Evolutionary conservation across 2,113 vertebrate genomes (phyloP), one percentile per base, ranked within the genome.

Genomic region (Leiothrix lutea): DNA sequence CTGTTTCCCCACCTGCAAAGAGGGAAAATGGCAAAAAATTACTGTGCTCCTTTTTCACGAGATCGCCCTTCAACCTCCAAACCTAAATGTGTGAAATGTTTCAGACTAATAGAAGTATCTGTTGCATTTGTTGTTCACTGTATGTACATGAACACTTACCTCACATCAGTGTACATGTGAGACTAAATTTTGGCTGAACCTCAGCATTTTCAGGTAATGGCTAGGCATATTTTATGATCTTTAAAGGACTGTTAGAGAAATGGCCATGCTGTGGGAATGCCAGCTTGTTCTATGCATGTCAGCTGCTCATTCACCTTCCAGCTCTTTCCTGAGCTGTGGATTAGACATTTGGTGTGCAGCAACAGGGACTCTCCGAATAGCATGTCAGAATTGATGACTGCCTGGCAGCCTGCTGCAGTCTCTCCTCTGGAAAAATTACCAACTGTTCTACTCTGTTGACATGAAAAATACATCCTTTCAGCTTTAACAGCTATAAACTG

Each of bases 401-500:
- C 70, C 48, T 95, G 70, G 92, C 92, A 93, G 47, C 48, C 81
- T 93, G 56, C 82, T 96, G 28, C 85, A 88, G 67, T 92, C 67
- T 61, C 70, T 87, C 53, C 86, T 73, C 77, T 83, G 92, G 73
- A 94, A 95, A 96, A 93, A 86, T 61, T 73, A 67, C 78, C 74
- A 83, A 91, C 77, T 69, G 29, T 86, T 96, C 83, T 2, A 0
- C 71, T 81, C 80, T 60, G 48, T 35, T 95, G 95, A 89, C 80
- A 60, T 70, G 80, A 94, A 96, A 93, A 97, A 86, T 84, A 28
- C 61, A 75, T 80, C 78, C 80, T 88, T 94, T 94, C 93, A 90
- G 40, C 54, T 62, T 74, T 57, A 92, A 26, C 75, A 65, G 29
- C 57, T 66, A 29, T 56, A 77, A 93, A 81, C 64, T 12, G 48